Base-by-base conservation (phyloP, 53 echinoderm and acorn worm species). In the Paelopatides confundens region DNA sequence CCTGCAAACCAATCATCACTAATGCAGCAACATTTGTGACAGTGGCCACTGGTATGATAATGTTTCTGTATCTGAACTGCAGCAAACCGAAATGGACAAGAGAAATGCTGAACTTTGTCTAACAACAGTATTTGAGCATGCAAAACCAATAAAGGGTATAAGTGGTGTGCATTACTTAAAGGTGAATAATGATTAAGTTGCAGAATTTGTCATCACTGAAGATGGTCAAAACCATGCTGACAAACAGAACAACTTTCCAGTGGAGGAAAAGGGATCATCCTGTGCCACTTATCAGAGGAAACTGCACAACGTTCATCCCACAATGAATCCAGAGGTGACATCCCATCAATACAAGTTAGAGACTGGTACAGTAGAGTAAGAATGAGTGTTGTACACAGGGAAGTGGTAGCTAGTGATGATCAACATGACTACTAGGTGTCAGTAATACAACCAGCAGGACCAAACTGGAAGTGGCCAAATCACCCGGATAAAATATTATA, bases 401-500 rank as follows among this genome's bases (percentile, higher is more conserved):
- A 85, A 85, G 90, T 90, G 33, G 29, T 90, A 52, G 86, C 86
- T 31, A 2, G 49, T 90, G 77, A 69, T 47, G 67, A 69, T n/a
- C 69, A 89, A 26, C n/a, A 69, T 89, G 82, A 89, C 31, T 89
- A 49, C 58, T 66, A 89, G 36, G 78, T 88, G 23, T 88, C 88
- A 65, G 84, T 89, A 31, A 89, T 89, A 84, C 51, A 89, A 58
- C 85, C 71, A 35, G 92, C 88, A 63, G 92, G 92, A 36, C 69
- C 69, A 23, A 82, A 88, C 40, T 88, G 85, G 77, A 93, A 89
- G 46, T 89, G 89, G 93, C 89, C 89, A 69, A 62, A 85, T 34
- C 91, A n/a, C n/a, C n/a, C 50, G 47, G 74, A 54, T 37, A 74
- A 71, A 26, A 86, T 86, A 17, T 86, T 86, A 71, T 86, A 86